These are phyloP conservation scores for Chrysina gloriosa DNA, from an alignment of 2,888 invertebrate species.

Conservation along the genomic window DNA sequence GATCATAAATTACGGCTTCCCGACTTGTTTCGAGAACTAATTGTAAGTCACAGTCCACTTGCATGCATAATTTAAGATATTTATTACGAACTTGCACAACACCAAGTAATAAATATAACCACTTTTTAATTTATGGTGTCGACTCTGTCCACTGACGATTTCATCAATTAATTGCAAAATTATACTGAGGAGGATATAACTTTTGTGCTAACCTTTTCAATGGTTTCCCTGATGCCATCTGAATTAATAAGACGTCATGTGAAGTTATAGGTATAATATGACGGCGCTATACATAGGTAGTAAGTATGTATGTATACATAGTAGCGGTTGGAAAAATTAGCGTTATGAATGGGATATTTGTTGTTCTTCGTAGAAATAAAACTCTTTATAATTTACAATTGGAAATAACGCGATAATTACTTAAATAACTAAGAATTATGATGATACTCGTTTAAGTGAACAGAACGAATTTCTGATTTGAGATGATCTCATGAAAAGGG, in stretches of 20 bases:
- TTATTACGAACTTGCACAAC: not conserved
- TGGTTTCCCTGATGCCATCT: not conserved
- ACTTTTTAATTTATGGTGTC: slow-evolving; percentile 24
- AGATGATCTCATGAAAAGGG: no score
- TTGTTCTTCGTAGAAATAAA: no score
- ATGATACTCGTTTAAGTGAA: no score
- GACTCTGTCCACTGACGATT: slow-evolving; percentile 9
- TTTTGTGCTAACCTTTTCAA: not conserved
- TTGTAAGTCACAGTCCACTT: slow-evolving; percentile 6
- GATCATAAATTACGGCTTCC: slow-evolving; percentile 6
- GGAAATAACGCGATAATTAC: no score
- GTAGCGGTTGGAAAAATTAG: no score
- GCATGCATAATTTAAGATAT: slow-evolving; percentile 28
- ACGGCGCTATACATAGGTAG: not conserved
- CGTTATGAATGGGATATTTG: no score
- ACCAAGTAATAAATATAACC: slow-evolving; percentile 28
- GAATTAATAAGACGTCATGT: slow-evolving; percentile 1
- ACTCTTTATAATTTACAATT: no score
- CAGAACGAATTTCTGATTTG: no score
- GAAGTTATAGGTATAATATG: not conserved
- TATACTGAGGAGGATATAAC: slow-evolving; percentile 2
- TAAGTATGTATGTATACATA: no score
- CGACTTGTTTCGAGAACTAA: slow-evolving; percentile 8
- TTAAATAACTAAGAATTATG: no score
- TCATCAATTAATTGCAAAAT: slow-evolving; percentile 33